Evolutionary conservation across 2,888 invertebrate species (phyloP).

Genomic region (Dryococelus australis): DNA sequence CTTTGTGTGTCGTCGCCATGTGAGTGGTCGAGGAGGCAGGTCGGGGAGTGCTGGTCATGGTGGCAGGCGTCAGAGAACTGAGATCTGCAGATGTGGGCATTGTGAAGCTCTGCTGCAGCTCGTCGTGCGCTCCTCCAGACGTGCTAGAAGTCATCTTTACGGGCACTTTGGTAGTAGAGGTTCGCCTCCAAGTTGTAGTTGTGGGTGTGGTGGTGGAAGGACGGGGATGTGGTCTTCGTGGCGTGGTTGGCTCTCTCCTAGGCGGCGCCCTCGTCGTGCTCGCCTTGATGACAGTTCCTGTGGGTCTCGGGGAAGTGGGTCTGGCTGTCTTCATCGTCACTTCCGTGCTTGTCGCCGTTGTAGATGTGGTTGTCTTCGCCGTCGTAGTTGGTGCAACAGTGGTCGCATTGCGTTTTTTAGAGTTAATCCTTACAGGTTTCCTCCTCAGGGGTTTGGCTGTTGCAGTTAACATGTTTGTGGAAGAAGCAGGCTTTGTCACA

Average conservation of each 20-base stretch:
- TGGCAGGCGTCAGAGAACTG: not conserved
- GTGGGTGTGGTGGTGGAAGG: slow-evolving; percentile 27
- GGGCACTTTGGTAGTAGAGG: not conserved
- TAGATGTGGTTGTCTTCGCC: slow-evolving; percentile 18
- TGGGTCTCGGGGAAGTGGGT: slow-evolving; percentile 20
- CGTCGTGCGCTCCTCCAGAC: not conserved
- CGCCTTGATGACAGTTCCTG: not conserved
- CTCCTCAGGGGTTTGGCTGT: slow-evolving; percentile 20
- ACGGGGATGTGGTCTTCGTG: not conserved
- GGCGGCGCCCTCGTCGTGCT: slow-evolving; percentile 17
- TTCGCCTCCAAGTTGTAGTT: not conserved
- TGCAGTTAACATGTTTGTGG: slow-evolving; percentile 26
- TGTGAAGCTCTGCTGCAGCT: not conserved
- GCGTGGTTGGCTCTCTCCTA: slow-evolving; percentile 1
- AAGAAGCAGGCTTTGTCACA: not conserved
- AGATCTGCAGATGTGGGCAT: not conserved
- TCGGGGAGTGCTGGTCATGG: not conserved
- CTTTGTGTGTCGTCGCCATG: not conserved
- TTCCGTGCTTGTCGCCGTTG: slow-evolving; percentile 18
- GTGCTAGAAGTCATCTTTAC: not conserved
- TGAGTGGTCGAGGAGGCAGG: not conserved
- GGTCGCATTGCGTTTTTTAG: slow-evolving; percentile 37
- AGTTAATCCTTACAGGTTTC: slow-evolving; percentile 23
- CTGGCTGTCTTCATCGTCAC: not conserved
- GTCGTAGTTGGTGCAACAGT: slow-evolving; percentile 20